Evolutionary conservation across 2,113 vertebrate genomes (phyloP), one percentile per base, ranked within the genome.

Genomic region (Mormoops blainvillei): DNA sequence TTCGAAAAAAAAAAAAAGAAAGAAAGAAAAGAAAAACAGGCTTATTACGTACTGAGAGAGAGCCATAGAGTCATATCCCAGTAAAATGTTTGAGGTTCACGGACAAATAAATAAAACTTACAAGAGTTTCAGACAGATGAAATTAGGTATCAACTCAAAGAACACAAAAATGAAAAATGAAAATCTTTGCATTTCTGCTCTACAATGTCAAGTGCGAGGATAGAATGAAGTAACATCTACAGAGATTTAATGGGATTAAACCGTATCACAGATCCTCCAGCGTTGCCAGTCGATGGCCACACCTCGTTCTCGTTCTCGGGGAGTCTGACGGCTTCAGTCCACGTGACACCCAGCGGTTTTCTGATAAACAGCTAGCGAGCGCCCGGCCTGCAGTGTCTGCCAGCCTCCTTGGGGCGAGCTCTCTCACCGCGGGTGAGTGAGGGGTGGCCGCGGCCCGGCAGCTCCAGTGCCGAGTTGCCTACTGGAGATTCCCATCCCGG

Each of bases 291-390:
- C 56, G 48, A 20, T 16, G 70, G 87, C 56, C 56, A 9, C 9
- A 26, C 38, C 31, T 10, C 70, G n/a, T n/a, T n/a, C 31, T 76
- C n/a, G n/a, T n/a, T n/a, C 50, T 70, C 18, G 15, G 50, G 41
- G 41, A 26, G 6, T 20, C 22, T 26, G 28, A 38, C 24, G 22
- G 76, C 20, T n/a, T 24, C 48, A 16, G 14, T 31, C 48, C 16
- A 6, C 0, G 24, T 20, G 50, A 61, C 41, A n/a, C 24, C 41
- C 45, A 15, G 26, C 28, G 73, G 33, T 52, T 28, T 41, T 41
- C 26, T 31, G 20, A 56, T 7, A 16, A n/a, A 67, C 43, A 56
- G 0, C 3, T 2, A 28, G 38, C n/a, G 12, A 2, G 31, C 0
- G 52, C 54, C 43, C 1, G 28, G 31, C 12, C 22, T 4, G 2